Base-by-base conservation (phyloP, 2,888 invertebrate species). In the Allacma fusca region DNA sequence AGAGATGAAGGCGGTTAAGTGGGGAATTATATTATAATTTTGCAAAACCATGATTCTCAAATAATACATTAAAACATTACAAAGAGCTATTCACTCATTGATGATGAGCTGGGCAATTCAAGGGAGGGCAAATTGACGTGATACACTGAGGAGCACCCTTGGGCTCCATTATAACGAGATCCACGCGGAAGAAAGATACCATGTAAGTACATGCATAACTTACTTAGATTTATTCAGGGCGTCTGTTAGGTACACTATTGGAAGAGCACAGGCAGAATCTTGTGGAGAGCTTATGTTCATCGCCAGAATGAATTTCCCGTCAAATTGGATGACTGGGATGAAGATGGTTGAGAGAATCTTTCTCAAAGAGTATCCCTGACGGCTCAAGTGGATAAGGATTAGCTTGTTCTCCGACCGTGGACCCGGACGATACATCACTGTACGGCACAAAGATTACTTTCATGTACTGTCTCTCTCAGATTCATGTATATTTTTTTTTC, bases 211-310 rank as follows among this genome's bases (percentile, higher is more conserved):
- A 34, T 1, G 12, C 28, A 68, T 29, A 19, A 29, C 70, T 76
- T 70, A 76, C 76, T 76, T 68, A 40, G 69, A 34, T 62, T 69
- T 62, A 62, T 76, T 76, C 50, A 76, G 1, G 23, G 70, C 69
- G 29, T 76, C 76, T 19, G 70, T 34, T 24, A 70, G 19, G 44
- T 70, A 76, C 23, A 40, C 43, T 13, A 68, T 57, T 13, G 76
- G 76, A 28, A 76, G 70, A 57, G 44, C 29, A 24, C 68, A 70
- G 23, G 23, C 0, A 23, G 57, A 9, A 13, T 76, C 70, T 26
- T 76, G 28, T 1, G 44, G n/a, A 12, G 34, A 28, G 40, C 21
- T 19, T 16, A 34, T 24, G 40, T 23, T 76, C 57, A 70, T 44
- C 24, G 29, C 24, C 40, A 76, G 29, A 28, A 26, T 44, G 44